Evolutionary conservation across 2,797 vertebrate genomes (phyloP).

Genomic region (Pachyuromys duprasi): DNA sequence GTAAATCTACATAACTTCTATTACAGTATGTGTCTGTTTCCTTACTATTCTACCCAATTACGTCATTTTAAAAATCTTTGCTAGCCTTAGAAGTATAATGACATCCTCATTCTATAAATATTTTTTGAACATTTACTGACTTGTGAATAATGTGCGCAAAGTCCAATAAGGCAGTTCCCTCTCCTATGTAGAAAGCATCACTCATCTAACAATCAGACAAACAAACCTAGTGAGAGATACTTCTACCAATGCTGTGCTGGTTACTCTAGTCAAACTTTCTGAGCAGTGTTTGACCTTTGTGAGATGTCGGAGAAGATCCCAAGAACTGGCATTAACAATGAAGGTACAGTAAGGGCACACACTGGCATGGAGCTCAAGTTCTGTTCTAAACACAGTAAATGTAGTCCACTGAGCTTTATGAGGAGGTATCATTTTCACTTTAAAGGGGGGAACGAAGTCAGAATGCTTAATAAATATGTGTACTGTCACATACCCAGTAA

Average conservation of each 20-base stretch:
- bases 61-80: not conserved
- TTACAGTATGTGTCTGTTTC: not conserved
- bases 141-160: constrained; percentile 13
- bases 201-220: constrained; percentile 27
- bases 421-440: not conserved
- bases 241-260: not conserved
- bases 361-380: not conserved
- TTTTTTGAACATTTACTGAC: not conserved
- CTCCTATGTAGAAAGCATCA: not conserved
- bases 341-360: not conserved
- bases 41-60: not conserved
- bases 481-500: not conserved
- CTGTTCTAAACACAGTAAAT: not conserved
- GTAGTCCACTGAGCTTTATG: not conserved
- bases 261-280: not conserved
- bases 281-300: not conserved
- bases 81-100: constrained; percentile 21
- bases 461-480: not conserved
- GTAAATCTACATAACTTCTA: not conserved
- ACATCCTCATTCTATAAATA: constrained; percentile 20
- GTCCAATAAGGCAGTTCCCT: constrained; percentile 3
- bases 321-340: constrained; percentile 1
- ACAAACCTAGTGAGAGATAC: not conserved
- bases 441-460: constrained; percentile 5
- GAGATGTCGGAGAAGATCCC: not conserved